Conservation (phyloP, 2,888 invertebrate genomes). For the Norana najaformis region DNA sequence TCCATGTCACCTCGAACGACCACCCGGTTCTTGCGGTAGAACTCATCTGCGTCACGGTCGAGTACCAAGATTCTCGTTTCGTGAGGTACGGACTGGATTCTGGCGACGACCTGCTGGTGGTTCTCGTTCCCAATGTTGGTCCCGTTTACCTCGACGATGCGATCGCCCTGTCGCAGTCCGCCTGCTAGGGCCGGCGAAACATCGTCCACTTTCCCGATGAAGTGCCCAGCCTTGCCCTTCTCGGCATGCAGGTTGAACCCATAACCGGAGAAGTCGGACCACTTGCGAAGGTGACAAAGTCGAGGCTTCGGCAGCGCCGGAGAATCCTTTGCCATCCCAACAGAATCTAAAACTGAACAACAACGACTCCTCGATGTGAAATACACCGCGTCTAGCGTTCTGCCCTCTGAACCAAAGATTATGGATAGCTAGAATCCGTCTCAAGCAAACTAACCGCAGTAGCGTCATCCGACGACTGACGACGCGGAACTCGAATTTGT, state of each 20-base stretch:
- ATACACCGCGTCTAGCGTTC: neutral
- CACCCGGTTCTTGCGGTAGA: slow-evolving; percentile 70
- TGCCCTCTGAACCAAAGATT: neutral
- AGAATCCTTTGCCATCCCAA: neutral
- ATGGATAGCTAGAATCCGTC: neutral
- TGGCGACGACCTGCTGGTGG: slow-evolving; percentile 80
- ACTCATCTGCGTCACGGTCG: slow-evolving; percentile 74
- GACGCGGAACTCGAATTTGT: too few species aligned
- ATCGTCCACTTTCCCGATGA: slow-evolving; percentile 89
- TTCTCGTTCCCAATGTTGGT: slow-evolving; percentile 46
- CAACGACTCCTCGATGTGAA: neutral
- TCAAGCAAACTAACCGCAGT: neutral
- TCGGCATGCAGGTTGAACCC: slow-evolving; percentile 99
- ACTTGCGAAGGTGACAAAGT: slow-evolving; percentile 83
- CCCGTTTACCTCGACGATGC: slow-evolving; percentile 70
- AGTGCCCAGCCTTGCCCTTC: slow-evolving; percentile 90
- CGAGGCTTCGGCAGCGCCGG: slow-evolving; percentile 64
- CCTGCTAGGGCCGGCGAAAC: slow-evolving; percentile 67
- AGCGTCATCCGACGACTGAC: neutral
- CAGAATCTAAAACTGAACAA: neutral
- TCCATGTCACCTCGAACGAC: slow-evolving; percentile 64
- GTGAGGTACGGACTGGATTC: slow-evolving; percentile 78
- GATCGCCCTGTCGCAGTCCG: slow-evolving; percentile 78
- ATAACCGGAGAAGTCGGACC: slow-evolving; percentile 91
- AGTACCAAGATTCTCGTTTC: slow-evolving; percentile 88